Percentiles rank a stretch among this genome's conserved stretches.
Evolutionary conservation across 2,113 vertebrate genomes (phyloP).

Genomic region (Tinamus guttatus): DNA sequence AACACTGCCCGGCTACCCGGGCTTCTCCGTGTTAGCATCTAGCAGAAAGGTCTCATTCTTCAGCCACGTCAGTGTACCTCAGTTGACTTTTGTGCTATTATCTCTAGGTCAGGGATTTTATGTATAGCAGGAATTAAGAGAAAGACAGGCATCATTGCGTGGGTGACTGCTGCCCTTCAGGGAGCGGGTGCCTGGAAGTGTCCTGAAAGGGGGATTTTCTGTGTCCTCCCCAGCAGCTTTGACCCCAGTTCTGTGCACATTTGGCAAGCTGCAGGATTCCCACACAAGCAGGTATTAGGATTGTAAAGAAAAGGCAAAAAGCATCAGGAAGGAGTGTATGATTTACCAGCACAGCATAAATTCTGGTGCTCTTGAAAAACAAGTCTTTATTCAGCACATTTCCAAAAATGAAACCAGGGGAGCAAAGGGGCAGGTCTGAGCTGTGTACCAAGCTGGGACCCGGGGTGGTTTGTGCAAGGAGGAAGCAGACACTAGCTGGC

Average conservation of each 20-base stretch:
- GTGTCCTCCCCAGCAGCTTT: background rate
- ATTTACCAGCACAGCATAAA: accelerated
- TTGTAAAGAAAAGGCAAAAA: background rate
- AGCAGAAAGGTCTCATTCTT: background rate
- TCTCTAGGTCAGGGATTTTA: background rate
- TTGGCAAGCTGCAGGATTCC: background rate
- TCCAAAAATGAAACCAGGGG: background rate
- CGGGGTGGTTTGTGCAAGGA: accelerated
- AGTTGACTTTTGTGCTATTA: background rate
- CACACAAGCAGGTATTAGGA: accelerated
- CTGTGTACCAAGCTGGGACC: background rate
- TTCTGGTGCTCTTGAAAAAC: background rate
- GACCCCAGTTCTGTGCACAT: background rate
- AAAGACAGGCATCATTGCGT: background rate
- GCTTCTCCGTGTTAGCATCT: background rate
- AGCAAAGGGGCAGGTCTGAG: background rate
- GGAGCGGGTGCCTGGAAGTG: background rate
- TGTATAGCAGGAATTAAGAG: background rate
- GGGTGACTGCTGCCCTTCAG: background rate
- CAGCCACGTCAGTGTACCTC: background rate
- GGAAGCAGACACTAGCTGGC: background rate
- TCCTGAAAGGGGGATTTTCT: background rate
- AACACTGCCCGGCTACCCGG: no score
- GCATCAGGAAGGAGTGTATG: accelerated
- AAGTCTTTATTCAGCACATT: accelerated